phyloP scores from a whole-genome alignment of 2,888 invertebrate species.

The Eristalis tenax region DNA sequence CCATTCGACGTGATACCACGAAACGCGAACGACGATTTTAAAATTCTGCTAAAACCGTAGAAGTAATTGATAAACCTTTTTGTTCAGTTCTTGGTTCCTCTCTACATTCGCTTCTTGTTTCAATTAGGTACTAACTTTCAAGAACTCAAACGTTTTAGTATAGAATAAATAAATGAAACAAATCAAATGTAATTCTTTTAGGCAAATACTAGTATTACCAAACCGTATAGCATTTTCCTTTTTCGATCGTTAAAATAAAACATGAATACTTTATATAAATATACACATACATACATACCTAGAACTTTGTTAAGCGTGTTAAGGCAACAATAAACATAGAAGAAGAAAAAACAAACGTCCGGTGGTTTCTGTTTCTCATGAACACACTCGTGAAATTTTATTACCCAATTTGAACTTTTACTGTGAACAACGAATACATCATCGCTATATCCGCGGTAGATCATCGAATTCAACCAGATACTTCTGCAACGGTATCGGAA shows the following conservation, averaged over 20 bases:
- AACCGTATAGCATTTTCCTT: slow-evolving; percentile 50
- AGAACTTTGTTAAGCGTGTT: slow-evolving; percentile 64
- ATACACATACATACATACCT: slow-evolving; percentile 32
- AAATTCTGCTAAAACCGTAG: slow-evolving; percentile 78
- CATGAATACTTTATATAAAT: slow-evolving; percentile 46
- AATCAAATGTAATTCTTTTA: slow-evolving; percentile 26
- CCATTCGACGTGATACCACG: slow-evolving; percentile 80
- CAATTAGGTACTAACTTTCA: slow-evolving; percentile 1
- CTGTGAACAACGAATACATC: slow-evolving; percentile 32
- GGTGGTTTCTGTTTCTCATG: slow-evolving; percentile 26
- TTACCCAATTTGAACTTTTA: slow-evolving; percentile 56
- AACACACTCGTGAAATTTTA: slow-evolving; percentile 49
- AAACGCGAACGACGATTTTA: slow-evolving; percentile 80
- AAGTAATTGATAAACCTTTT: not conserved
- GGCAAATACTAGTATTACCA: slow-evolving; percentile 59
- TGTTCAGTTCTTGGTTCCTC: slow-evolving; percentile 1
- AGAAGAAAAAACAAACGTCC: not conserved
- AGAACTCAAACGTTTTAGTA: slow-evolving; percentile 5
- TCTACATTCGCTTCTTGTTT: slow-evolving; percentile 35
- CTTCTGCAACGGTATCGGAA: slow-evolving; percentile 77
- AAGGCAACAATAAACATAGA: slow-evolving; percentile 51
- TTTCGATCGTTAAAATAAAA: slow-evolving; percentile 4
- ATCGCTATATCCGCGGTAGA: slow-evolving; percentile 73
- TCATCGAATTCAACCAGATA: slow-evolving; percentile 78
- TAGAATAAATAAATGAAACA: slow-evolving; percentile 7